Evolutionary conservation across 2,797 vertebrate genomes (phyloP).

Genomic region (Notolepis coatsorum): DNA sequence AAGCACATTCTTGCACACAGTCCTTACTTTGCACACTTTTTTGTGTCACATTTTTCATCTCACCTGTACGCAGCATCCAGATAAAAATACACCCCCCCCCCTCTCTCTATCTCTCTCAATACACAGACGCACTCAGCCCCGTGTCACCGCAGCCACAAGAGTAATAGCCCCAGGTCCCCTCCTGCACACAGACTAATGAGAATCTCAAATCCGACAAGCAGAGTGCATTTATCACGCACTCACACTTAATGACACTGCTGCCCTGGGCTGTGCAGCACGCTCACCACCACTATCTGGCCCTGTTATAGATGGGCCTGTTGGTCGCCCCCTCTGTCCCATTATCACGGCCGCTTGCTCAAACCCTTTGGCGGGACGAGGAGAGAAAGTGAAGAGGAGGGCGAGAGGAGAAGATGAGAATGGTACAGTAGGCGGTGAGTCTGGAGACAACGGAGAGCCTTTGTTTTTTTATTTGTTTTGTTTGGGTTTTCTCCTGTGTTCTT

Average conservation of each 20-base stretch:
- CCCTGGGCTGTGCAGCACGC: slow-evolving; percentile 57
- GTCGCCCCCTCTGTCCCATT: slow-evolving; percentile 40
- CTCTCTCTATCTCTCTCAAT: slow-evolving; percentile 12
- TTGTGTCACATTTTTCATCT: neutral
- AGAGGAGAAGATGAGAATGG: neutral
- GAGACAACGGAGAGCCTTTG: slow-evolving; percentile 9
- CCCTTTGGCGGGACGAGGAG: slow-evolving; percentile 23
- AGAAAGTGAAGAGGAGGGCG: slow-evolving; percentile 1
- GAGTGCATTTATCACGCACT: slow-evolving; percentile 82
- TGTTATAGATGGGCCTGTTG: slow-evolving; percentile 56
- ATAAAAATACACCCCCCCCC: slow-evolving; percentile 5
- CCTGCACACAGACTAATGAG: slow-evolving; percentile 84
- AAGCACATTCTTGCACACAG: slow-evolving; percentile 7
- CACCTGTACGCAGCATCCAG: slow-evolving; percentile 11
- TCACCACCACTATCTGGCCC: slow-evolving; percentile 35
- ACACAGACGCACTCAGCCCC: slow-evolving; percentile 55
- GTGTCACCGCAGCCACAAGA: slow-evolving; percentile 70
- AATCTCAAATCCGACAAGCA: slow-evolving; percentile 81
- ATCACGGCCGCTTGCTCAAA: slow-evolving; percentile 43
- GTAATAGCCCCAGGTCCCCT: slow-evolving; percentile 75
- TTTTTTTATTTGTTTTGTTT: too few species aligned
- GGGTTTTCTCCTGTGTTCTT: neutral
- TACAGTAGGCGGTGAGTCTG: slow-evolving; percentile 7
- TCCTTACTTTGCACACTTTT: slow-evolving; percentile 17
- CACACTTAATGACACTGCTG: slow-evolving; percentile 69